Evolutionary conservation across 2,113 vertebrate species (phyloP).

Genomic region (Maccullochella peelii): DNA sequence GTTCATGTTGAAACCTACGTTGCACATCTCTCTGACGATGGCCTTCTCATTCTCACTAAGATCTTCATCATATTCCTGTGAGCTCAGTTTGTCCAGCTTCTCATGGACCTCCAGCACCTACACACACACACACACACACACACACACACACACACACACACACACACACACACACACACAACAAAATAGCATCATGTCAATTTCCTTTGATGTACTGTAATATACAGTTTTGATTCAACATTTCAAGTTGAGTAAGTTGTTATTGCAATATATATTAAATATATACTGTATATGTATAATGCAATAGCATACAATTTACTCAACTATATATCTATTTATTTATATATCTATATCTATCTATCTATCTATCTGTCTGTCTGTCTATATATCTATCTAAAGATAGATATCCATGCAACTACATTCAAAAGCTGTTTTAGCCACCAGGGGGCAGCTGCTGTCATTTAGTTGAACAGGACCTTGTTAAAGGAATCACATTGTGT

Average conservation of each 20-base stretch:
- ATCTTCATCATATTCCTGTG: slow-evolving; percentile 92
- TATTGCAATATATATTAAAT: no score
- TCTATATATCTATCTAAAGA: no score
- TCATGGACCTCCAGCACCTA: slow-evolving; percentile 94
- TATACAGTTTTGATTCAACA: no score
- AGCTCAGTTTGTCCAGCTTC: slow-evolving; percentile 90
- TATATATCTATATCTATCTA: no score
- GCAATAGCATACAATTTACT: no score
- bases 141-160: slow-evolving; percentile 12
- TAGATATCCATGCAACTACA: no score
- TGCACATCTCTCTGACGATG: slow-evolving; percentile 96
- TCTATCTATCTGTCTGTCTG: no score
- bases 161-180: slow-evolving; percentile 4
- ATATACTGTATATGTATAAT: no score
- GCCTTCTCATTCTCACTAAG: slow-evolving; percentile 96
- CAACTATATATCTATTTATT: no score
- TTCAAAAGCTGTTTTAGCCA: neutral
- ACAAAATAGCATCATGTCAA: neutral
- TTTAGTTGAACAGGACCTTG: neutral
- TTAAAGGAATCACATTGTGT: neutral
- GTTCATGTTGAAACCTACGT: slow-evolving; percentile 81
- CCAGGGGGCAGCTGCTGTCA: neutral
- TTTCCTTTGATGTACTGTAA: neutral
- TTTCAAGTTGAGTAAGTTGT: no score
- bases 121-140: slow-evolving; percentile 32